Base-by-base conservation (phyloP, 2,113 vertebrate species). In the Okapia johnstoni region DNA sequence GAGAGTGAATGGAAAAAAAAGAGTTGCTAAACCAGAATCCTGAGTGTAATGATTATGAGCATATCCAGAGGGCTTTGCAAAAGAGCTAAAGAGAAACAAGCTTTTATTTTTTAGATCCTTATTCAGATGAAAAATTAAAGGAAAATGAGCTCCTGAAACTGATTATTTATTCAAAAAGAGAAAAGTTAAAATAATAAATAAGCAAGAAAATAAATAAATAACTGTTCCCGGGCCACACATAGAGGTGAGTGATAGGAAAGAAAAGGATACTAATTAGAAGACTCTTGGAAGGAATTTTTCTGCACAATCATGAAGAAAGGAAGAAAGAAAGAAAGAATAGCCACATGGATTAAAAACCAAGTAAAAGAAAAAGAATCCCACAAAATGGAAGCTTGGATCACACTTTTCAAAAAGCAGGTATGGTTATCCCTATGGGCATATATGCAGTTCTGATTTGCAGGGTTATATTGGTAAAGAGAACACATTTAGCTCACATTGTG, bases 371-470 rank as follows among this genome's bases (percentile, higher is more conserved):
- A n/a, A n/a, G n/a, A n/a, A n/a, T n/a, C n/a, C n/a, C n/a, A n/a
- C n/a, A n/a, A n/a, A n/a, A n/a, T n/a, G n/a, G n/a, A n/a, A 86
- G 28, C 16, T 81, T 90, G 73, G 9, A 94, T 93, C 25, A 14
- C 1, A 84, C 61, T 93, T 94, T 90, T 88, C 3, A 33, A 88
- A 84, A 94, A 60, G 19, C 80, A 77, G 7, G 4, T 91, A 14
- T 57, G n/a, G 16, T 7, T 89, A 91, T 83, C 46, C 50, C 70
- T 91, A 61, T 96, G 76, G 66, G 50, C 55, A 46, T 88, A 76
- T 33, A 81, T 33, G 10, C 91, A 93, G 6, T 93, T 94, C 77
- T 93, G 43, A 88, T 91, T 94, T 88, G 77, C 77, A 90, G 50
- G 43, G 77, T 91, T 97, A 63, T 1, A 40, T 28, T 90, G 79